phyloP scores from a whole-genome alignment of 2,888 invertebrate genomes.

The Diarsia brunnea region DNA sequence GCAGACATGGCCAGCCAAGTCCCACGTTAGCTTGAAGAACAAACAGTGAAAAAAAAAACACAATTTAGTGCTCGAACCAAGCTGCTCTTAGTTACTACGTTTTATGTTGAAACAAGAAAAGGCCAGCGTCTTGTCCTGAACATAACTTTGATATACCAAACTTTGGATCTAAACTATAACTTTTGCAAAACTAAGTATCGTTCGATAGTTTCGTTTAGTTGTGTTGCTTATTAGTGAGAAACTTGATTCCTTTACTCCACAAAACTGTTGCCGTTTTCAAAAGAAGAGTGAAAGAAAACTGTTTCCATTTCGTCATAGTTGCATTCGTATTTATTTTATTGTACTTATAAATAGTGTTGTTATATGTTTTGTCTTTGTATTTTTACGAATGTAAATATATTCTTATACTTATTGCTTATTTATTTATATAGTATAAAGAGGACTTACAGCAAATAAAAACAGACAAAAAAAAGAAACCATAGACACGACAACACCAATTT shows the following conservation, averaged over 20 bases:
- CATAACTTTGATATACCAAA: constrained; percentile 1
- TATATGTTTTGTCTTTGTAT: no score
- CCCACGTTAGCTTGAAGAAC: no score
- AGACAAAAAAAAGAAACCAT: no score
- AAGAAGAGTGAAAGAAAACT: not conserved
- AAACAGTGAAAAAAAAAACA: no score
- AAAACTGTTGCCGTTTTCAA: not conserved
- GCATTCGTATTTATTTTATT: not conserved
- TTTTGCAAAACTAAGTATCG: not conserved
- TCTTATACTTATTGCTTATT: no score
- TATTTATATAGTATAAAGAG: no score
- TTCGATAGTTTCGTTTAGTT: constrained; percentile 3
- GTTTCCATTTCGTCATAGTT: not conserved
- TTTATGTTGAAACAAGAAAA: constrained; percentile 5
- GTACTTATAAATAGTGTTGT: no score
- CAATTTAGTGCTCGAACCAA: not conserved
- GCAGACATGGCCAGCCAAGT: no score
- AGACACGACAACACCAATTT: no score
- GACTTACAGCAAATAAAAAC: no score
- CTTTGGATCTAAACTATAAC: not conserved
- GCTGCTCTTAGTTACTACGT: no score
- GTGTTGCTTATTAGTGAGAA: not conserved
- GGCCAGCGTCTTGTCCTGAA: constrained; percentile 1
- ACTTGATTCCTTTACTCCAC: not conserved
- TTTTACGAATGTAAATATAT: no score